Conservation (phyloP, 2,888 invertebrate species). For the Selenia dentaria region DNA sequence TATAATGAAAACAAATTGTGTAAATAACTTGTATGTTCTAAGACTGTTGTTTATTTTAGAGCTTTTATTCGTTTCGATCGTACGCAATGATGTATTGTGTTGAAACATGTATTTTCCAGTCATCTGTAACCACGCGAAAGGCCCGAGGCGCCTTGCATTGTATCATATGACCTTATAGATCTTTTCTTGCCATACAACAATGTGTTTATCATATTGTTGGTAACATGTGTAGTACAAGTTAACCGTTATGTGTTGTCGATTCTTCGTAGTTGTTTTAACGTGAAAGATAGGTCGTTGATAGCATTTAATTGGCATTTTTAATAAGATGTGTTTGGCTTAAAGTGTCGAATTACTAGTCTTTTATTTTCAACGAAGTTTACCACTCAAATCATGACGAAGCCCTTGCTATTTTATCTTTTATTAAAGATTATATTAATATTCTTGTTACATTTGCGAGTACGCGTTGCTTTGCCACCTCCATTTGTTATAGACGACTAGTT, state of each 20-base stretch:
- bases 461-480: too few species aligned
- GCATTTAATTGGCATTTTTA: slow-evolving; percentile 18
- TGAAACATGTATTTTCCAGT: slow-evolving; percentile 80
- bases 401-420: too few species aligned
- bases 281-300: slow-evolving; percentile 7
- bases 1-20: slow-evolving; percentile 70
- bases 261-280: slow-evolving; percentile 12
- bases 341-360: slow-evolving; percentile 34
- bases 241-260: slow-evolving; percentile 13
- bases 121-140: slow-evolving; percentile 48
- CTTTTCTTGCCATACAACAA: slow-evolving; percentile 50
- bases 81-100: slow-evolving; percentile 59
- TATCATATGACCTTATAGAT: slow-evolving; percentile 28
- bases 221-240: slow-evolving; percentile 45
- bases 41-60: slow-evolving; percentile 83
- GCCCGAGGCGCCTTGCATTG: slow-evolving; percentile 29
- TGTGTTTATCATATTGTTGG: slow-evolving; percentile 29
- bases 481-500: too few species aligned
- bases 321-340: too few species aligned
- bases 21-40: slow-evolving; percentile 81
- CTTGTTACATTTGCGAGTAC: too few species aligned
- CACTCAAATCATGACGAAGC: too few species aligned
- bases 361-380: slow-evolving; percentile 36
- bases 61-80: slow-evolving; percentile 79
- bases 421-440: too few species aligned